Evolutionary conservation across 2,113 vertebrate genomes (phyloP).

Genomic region (Sorex araneus): DNA sequence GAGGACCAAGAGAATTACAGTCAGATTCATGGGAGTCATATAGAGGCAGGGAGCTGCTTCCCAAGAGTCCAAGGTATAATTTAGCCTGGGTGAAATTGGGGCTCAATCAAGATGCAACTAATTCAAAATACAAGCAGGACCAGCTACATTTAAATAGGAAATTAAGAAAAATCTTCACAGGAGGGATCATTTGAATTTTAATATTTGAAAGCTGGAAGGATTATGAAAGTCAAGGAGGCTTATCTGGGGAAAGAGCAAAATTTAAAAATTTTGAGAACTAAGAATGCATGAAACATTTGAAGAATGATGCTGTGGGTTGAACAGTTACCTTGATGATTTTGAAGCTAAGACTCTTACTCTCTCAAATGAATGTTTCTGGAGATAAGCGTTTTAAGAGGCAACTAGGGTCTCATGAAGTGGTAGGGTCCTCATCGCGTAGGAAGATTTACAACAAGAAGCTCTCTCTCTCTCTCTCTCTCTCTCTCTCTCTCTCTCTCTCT

Average conservation of each 20-base stretch:
- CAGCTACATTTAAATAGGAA: neutral
- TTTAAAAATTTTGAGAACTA: neutral
- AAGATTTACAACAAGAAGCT: neutral
- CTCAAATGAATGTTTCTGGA: neutral
- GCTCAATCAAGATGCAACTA: conserved; percentile 38
- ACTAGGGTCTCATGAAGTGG: neutral
- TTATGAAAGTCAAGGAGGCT: conserved; percentile 9
- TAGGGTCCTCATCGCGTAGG: neutral
- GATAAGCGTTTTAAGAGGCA: neutral
- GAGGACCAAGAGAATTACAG: neutral
- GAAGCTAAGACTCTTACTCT: neutral
- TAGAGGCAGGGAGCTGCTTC: neutral
- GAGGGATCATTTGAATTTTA: neutral
- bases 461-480: neutral
- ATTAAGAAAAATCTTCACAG: conserved; percentile 21
- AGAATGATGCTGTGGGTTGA: neutral
- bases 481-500: neutral
- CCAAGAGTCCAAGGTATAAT: neutral
- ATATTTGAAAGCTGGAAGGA: conserved; percentile 8
- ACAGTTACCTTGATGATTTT: neutral
- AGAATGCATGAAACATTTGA: neutral
- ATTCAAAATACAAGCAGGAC: neutral
- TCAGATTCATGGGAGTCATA: neutral
- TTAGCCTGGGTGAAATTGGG: neutral
- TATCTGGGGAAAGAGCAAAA: neutral